Evolutionary conservation across 2,797 vertebrate genomes (phyloP).

Genomic region (Crypturellus tataupa): DNA sequence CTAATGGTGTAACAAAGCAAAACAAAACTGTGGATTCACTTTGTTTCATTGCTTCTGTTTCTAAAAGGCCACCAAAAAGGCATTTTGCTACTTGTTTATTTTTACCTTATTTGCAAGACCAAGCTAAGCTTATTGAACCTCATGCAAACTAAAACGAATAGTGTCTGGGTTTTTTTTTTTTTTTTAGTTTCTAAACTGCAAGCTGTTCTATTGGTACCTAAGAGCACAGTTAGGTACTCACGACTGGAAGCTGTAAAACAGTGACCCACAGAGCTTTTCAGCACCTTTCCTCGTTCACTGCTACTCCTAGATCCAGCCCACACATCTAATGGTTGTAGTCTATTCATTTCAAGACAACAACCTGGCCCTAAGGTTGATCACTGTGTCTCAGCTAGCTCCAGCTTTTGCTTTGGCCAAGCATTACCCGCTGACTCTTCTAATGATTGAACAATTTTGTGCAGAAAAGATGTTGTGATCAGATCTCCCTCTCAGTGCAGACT

Average conservation of each 20-base stretch:
- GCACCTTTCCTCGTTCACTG: background rate
- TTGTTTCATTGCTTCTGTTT: background rate
- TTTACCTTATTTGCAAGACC: background rate
- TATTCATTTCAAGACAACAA: background rate
- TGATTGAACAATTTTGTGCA: background rate
- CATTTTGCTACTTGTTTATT: background rate
- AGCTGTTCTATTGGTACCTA: background rate
- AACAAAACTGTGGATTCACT: background rate
- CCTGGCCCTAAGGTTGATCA: background rate
- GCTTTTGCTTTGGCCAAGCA: fast-evolving
- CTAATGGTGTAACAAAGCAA: background rate
- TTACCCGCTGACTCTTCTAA: background rate
- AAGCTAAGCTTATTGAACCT: background rate
- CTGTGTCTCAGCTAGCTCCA: background rate
- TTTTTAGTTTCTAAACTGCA: background rate
- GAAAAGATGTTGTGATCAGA: background rate
- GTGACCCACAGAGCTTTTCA: background rate
- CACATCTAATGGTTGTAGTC: background rate
- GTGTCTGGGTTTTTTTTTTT: background rate
- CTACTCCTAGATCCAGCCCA: background rate
- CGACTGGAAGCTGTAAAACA: background rate
- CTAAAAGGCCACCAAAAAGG: background rate
- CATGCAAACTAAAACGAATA: background rate
- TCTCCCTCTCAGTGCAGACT: background rate
- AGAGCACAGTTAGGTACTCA: background rate